These are phyloP conservation scores for Ormyrus labotus DNA, from an alignment of 2,888 invertebrate genomes.

Conservation along the genomic window DNA sequence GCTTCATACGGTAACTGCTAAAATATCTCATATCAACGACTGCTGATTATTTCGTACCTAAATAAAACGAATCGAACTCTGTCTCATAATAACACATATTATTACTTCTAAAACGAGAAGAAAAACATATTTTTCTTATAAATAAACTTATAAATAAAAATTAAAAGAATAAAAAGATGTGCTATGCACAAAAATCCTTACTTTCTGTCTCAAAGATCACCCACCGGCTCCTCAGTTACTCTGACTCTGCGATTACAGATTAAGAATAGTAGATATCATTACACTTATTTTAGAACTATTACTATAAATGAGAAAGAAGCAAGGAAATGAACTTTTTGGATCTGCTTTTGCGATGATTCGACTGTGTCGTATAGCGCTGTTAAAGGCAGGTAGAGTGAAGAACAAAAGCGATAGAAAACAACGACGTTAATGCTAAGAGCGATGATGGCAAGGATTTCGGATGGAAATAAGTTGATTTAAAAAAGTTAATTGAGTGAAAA, in stretches of 20 bases:
- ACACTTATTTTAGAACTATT: constrained; percentile 59
- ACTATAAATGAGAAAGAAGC: constrained; percentile 64
- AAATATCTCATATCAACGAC: constrained; percentile 54
- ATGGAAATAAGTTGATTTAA: constrained; percentile 57
- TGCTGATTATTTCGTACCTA: constrained; percentile 42
- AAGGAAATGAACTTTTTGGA: constrained; percentile 68
- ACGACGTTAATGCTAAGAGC: constrained; percentile 30
- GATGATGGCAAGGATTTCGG: constrained; percentile 44
- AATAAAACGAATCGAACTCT: constrained; percentile 31
- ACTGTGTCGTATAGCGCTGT: constrained; percentile 45
- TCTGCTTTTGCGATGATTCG: constrained; percentile 65
- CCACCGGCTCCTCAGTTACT: constrained; percentile 54
- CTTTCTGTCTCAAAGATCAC: constrained; percentile 59
- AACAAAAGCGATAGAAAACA: constrained; percentile 29
- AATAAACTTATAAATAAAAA: constrained; percentile 50
- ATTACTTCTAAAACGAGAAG: constrained; percentile 46
- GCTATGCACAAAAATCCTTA: constrained; percentile 33
- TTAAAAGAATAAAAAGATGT: constrained; percentile 39
- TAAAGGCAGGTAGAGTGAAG: constrained; percentile 5
- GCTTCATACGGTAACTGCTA: constrained; percentile 20
- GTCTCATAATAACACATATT: constrained; percentile 46
- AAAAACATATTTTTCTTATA: constrained; percentile 54
- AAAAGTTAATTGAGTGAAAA: constrained; percentile 58
- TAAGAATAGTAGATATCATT: constrained; percentile 45
- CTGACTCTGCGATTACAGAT: constrained; percentile 44